Evolutionary conservation across 2,797 vertebrate species (phyloP), one percentile per base, ranked within the genome.

Genomic region (Poeciliopsis gracilis): DNA sequence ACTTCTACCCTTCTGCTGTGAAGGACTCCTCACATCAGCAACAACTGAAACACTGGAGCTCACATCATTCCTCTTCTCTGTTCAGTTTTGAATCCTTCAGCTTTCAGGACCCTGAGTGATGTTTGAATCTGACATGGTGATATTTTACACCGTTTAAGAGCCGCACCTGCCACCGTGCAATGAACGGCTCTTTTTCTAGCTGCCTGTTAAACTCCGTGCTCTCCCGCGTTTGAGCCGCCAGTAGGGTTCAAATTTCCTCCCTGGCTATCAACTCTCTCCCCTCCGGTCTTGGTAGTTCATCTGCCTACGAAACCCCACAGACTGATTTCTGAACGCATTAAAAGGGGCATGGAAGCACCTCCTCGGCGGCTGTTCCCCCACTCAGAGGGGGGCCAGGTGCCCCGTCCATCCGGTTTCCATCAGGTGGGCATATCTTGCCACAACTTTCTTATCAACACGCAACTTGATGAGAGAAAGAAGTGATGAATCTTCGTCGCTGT

Each of bases 401-500:
- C 89, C 79, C 87, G 84, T 91, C 86, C 89, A 89, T 4, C 33
- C 23, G 63, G 20, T 36, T 67, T 25, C 36, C 18, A 10, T 41
- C 13, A 0, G 63, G 8, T 67, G 89, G 82, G 87, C 66, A 25
- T 93, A 83, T 93, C 93, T 92, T 90, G 94, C 91, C 91, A 93
- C 90, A 49, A 49, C 18, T 51, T 49, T 8, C 47, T 49, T 51
- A 51, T 51, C 49, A 51, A 92, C 87, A 88, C 87, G 88, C 91
- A 86, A 85, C 85, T 87, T 8, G 15, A 43, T 89, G 80, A 82
- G 57, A 83, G 90, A 85, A 91, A 83, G 78, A 67, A 82, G 87
- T 93, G 92, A 95, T 93, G 91, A 92, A 95, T 94, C 82, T 90
- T 69, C 77, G 57, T 69, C 75, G 66, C 75, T 10, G 86, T 23